Evolutionary conservation across 1,140 invertebrate species (phyloP).

Genomic region (Listronotus oregonensis): DNA sequence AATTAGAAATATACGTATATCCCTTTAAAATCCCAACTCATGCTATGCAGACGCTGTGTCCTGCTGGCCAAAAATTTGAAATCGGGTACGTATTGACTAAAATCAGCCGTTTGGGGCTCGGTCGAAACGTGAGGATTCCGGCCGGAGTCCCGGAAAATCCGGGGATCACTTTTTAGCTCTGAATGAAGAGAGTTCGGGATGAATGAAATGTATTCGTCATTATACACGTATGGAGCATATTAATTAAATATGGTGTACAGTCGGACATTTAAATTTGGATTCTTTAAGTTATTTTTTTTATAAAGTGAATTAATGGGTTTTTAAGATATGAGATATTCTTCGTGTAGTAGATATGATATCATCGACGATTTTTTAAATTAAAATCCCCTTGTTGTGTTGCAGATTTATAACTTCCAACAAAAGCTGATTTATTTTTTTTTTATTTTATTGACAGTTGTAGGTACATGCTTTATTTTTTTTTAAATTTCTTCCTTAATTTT

Average conservation of each 20-base stretch:
- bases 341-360: too few relatives aligned
- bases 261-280: too few relatives aligned
- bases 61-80: constrained; percentile 5
- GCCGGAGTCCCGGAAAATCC: background rate
- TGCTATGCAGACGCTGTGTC: constrained; percentile 4
- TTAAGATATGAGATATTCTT: too few relatives aligned
- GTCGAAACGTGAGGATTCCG: background rate
- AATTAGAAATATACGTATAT: background rate
- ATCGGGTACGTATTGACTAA: constrained; percentile 7
- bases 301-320: too few relatives aligned
- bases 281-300: too few relatives aligned
- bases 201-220: background rate
- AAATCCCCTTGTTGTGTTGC: too few relatives aligned
- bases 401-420: too few relatives aligned
- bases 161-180: background rate
- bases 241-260: background rate
- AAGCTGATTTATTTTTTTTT: too few relatives aligned
- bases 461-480: too few relatives aligned
- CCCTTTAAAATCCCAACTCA: background rate
- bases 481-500: too few relatives aligned
- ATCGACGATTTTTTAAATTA: too few relatives aligned
- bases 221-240: background rate
- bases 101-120: constrained; percentile 6
- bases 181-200: background rate
- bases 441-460: too few relatives aligned